A percentile compares a stretch with the other conserved stretches of the same genome.
phyloP scores from a whole-genome alignment of 2,888 invertebrate genomes.

The Blera fallax region DNA sequence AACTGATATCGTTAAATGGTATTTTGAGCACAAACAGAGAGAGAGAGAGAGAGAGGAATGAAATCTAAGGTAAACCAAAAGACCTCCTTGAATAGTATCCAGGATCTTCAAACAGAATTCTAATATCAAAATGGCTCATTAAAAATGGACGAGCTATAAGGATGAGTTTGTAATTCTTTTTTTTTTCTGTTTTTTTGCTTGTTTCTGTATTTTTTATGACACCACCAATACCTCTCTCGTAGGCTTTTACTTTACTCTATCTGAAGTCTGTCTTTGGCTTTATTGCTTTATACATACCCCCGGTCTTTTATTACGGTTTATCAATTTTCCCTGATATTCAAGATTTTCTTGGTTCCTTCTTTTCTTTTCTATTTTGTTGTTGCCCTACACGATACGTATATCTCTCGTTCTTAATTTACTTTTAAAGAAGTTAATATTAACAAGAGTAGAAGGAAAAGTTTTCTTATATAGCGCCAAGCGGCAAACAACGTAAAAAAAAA shows the following conservation, averaged over 20 bases:
- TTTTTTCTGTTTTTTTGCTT: constrained; percentile 3
- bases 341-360: background rate
- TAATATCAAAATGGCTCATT: constrained; percentile 32
- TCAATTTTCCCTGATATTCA: background rate
- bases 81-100: background rate
- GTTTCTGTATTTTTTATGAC: background rate
- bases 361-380: background rate
- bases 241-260: background rate
- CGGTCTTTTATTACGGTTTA: constrained; percentile 13
- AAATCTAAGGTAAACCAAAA: background rate
- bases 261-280: background rate
- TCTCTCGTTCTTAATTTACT: constrained; percentile 39
- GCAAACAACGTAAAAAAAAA: background rate
- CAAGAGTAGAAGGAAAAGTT: constrained; percentile 3
- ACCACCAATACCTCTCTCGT: background rate
- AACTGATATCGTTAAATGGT: constrained; percentile 10
- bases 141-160: constrained; percentile 18
- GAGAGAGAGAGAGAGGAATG: background rate
- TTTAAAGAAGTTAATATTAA: constrained; percentile 31
- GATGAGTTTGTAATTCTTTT: background rate
- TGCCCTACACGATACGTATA: background rate
- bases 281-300: background rate
- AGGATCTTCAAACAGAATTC: constrained; percentile 20
- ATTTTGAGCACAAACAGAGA: too few relatives aligned
- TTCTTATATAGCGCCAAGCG: background rate